Base-by-base conservation (phyloP, 2,888 invertebrate genomes). In the Trachelus stipa region DNA sequence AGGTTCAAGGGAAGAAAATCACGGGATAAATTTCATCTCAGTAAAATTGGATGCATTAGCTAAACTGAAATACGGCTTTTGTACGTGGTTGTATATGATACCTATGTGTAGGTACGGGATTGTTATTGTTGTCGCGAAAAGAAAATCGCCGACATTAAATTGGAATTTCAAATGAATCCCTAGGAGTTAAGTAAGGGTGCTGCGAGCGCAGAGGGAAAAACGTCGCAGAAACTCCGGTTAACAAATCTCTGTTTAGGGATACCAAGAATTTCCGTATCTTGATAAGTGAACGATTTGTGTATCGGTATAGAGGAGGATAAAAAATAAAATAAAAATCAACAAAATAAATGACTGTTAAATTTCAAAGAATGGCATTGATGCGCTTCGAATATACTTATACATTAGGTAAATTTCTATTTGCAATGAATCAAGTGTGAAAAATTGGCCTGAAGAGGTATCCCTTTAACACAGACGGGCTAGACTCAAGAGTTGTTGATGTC, bases 161-260 rank as follows among this genome's bases (percentile, higher is more conserved):
- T 75, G 74, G 84, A 85, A 83, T 81, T 83, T 81, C 78, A 80
- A 75, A 84, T 85, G 77, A 76, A 79, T 76, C 68, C 40, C 40
- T 40, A 15, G 15, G 4, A 40, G 40, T 40, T 15, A 40, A 40
- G 40, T 40, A 40, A 40, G 40, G 40, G 40, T 15, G 40, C 15
- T 40, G 15, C 4, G 40, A 40, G 6, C 15, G 40, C 15, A 40
- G 15, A 40, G 40, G 40, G 15, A 40, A 40, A 4, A 4, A 40
- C 40, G 40, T 40, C 4, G 15, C 40, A 4, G 40, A 15, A 15
- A 40, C 0, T 40, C 15, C 4, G 40, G 15, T 40, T 40, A 40
- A 40, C 40, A 40, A 40, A 40, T 40, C 40, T 40, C 40, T 40
- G 15, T 15, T 15, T 15, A 15, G 40, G 40, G 40, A 40, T 15